Evolutionary conservation across 2,797 vertebrate species (phyloP), one percentile per base, ranked within the genome.

Genomic region (Taeniopygia guttata): DNA sequence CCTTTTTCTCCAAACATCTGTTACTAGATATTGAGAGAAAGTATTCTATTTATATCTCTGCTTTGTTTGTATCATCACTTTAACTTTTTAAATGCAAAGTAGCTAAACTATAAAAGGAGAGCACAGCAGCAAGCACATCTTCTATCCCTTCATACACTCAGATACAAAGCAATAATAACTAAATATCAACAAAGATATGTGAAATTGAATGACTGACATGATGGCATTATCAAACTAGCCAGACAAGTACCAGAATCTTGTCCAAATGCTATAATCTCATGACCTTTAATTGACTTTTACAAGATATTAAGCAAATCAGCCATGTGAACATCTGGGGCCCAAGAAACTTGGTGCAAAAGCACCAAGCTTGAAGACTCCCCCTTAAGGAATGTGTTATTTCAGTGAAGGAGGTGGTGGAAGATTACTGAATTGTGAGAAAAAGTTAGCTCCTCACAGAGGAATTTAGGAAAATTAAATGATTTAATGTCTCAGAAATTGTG

Each of bases 381-480:
- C n/a, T 36, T 85, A 51, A 3, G 30, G 60, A 79, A 54, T 36
- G 36, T 9, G 23, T 51, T 67, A 67, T 49, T 73, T 74, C n/a
- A 58, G n/a, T 16, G 51, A 79, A 32, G 54, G 30, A 90, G 88
- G 79, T 40, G 29, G 79, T 70, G 49, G 74, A 93, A 79, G 56
- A 94, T 80, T 76, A 59, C 36, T 7, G 38, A 87, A 25, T 19
- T 95, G 36, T 40, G 89, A 77, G 75, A 89, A 93, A 83, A 67
- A 27, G 22, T 74, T n/a, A 87, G 55, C 32, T 69, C 74, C 54
- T 72, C 81, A 72, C 66, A 81, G 64, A 70, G 23, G 43, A 75
- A 92, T 93, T 96, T 83, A 91, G 54, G 46, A 87, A 89, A 94
- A 92, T 74, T 7, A 94, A 93, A 93, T 80, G 7, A 94, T 73